These are phyloP conservation scores for Aleiodes leptofemur DNA, from an alignment of 2,888 invertebrate genomes.

Conservation along the genomic window DNA sequence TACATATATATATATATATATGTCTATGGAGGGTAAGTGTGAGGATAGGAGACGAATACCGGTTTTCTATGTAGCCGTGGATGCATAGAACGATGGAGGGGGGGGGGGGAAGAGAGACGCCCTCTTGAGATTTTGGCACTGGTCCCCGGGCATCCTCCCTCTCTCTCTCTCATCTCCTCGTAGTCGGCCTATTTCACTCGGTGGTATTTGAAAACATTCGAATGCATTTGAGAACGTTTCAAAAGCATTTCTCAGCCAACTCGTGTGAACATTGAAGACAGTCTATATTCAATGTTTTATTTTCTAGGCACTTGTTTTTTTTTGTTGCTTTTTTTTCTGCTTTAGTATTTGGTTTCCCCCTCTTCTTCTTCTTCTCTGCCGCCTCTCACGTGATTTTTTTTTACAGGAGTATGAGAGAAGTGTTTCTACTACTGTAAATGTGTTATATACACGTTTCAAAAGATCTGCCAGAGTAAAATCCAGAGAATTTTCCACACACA, in stretches of 20 bases:
- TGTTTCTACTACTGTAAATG: conserved; percentile 38
- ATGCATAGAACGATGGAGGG: conserved; percentile 18
- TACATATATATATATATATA: conserved; percentile 46
- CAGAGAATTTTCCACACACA: conserved; percentile 54
- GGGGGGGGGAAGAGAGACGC: conserved; percentile 53
- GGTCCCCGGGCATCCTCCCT: conserved; percentile 56
- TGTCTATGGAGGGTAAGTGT: conserved; percentile 43
- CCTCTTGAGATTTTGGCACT: conserved; percentile 73
- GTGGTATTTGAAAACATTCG: conserved; percentile 69
- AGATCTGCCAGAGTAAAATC: conserved; percentile 46
- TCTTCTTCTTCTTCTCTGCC: not conserved
- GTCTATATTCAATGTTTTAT: conserved; percentile 15
- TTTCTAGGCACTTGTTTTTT: not conserved
- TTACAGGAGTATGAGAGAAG: conserved; percentile 3
- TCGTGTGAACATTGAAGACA: conserved; percentile 44
- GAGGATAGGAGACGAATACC: conserved; percentile 35
- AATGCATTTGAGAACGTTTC: conserved; percentile 45
- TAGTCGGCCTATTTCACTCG: conserved; percentile 64
- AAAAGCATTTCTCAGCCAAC: conserved; percentile 52
- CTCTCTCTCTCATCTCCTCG: conserved; percentile 37
- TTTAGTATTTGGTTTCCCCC: not conserved
- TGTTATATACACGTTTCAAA: conserved; percentile 36
- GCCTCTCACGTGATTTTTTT: conserved; percentile 35
- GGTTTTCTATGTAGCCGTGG: conserved; percentile 2
- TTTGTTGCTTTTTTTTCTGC: not conserved